Percentiles rank a stretch among this genome's conserved stretches.
Conservation (phyloP, 2,113 vertebrate genomes). For the Alligator sinensis region DNA sequence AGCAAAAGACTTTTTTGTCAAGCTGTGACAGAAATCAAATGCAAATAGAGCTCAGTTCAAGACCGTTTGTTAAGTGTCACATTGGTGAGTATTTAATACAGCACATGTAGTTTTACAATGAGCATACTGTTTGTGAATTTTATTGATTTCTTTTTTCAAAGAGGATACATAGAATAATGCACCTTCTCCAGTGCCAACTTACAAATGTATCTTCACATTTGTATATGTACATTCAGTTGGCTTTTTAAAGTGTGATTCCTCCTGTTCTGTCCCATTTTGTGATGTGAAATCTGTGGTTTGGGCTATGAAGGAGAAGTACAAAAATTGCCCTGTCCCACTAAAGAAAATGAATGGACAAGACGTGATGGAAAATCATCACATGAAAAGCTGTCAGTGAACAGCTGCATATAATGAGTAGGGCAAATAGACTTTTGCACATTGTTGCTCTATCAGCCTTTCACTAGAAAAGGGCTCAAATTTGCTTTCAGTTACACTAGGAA, state of each 20-base stretch:
- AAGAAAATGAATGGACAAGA: conserved; percentile 36
- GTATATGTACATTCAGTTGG: conserved; percentile 51
- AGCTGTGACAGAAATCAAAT: conserved; percentile 79
- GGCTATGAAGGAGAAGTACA: conserved; percentile 50
- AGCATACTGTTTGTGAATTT: conserved; percentile 73
- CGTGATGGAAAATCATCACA: conserved; percentile 50
- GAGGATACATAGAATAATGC: conserved; percentile 68
- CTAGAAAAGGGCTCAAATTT: neutral
- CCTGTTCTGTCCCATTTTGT: conserved; percentile 42
- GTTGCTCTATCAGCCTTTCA: conserved; percentile 37
- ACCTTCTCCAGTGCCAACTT: conserved; percentile 41
- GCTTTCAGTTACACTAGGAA: conserved; percentile 25
- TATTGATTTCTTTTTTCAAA: conserved; percentile 78
- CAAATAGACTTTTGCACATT: neutral
- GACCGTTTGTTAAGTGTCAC: conserved; percentile 78
- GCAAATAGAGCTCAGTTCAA: conserved; percentile 79
- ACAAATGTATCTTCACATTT: conserved; percentile 58
- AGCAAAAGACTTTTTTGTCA: conserved; percentile 71
- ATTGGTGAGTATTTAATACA: conserved; percentile 75
- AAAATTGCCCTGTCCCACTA: conserved; percentile 37
- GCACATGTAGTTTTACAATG: conserved; percentile 73
- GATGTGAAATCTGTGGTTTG: conserved; percentile 62
- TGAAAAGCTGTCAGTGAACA: conserved; percentile 42
- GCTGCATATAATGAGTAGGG: conserved; percentile 51
- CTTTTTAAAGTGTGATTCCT: conserved; percentile 50